A percentile compares a stretch with the other conserved stretches of the same genome.
These are phyloP conservation scores for Eristalis arbustorum DNA, from an alignment of 2,888 invertebrate genomes.

Conservation along the genomic window DNA sequence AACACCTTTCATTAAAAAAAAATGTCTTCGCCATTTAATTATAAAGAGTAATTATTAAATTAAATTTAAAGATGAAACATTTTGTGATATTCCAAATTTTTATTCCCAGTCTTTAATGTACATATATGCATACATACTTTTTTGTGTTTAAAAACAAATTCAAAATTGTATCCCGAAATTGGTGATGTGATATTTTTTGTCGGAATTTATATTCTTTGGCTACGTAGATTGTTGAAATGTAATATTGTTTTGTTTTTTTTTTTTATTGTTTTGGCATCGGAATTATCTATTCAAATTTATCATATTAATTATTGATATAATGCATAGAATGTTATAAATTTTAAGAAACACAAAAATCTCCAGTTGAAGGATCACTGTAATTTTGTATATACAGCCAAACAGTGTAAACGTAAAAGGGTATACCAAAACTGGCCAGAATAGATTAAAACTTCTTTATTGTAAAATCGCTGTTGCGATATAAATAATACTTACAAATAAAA, in stretches of 20 bases:
- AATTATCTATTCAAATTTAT: conserved; percentile 30
- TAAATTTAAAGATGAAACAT: conserved; percentile 72
- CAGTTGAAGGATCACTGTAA: conserved; percentile 23
- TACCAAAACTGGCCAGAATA: conserved; percentile 64
- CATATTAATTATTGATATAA: background rate
- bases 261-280: conserved; percentile 72
- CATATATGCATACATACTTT: conserved; percentile 71
- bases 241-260: conserved; percentile 56
- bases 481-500: conserved; percentile 47
- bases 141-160: conserved; percentile 32
- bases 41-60: conserved; percentile 5
- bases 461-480: conserved; percentile 20
- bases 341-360: conserved; percentile 49
- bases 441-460: conserved; percentile 28
- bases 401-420: conserved; percentile 41
- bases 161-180: conserved; percentile 71
- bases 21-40: conserved; percentile 16
- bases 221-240: conserved; percentile 70
- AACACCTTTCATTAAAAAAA: background rate
- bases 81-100: conserved; percentile 79
- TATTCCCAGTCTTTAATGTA: conserved; percentile 63
- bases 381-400: conserved; percentile 53
- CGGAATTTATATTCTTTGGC: conserved; percentile 71
- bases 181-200: conserved; percentile 77
- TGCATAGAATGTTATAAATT: conserved; percentile 35